Base-by-base conservation (phyloP, 2,113 vertebrate species). In the Nanorana parkeri region DNA sequence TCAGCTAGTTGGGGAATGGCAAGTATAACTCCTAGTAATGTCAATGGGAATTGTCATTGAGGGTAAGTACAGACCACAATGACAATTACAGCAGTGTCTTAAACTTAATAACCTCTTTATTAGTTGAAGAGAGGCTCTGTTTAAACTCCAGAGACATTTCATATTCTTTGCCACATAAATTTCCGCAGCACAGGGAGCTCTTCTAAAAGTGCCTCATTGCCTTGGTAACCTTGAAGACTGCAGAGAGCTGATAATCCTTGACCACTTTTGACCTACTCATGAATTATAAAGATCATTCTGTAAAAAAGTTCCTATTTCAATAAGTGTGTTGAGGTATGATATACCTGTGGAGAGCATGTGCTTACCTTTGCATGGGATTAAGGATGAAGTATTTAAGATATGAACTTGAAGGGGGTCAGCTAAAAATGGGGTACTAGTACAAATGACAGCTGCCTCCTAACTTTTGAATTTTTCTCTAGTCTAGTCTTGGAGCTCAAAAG, bases 131-230 rank as follows among this genome's bases (percentile, higher is more conserved):
- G 52, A 67, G 80, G 64, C 80, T 86, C 19, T 83, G 82, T 84
- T 88, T 88, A 80, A 79, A 1, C 64, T 84, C 86, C 77, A 73
- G 85, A 83, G 56, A 51, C 68, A 6, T 87, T 85, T 76, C 86
- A 84, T 68, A n/a, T 64, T 58, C 28, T 81, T 17, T 72, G 84
- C 63, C 54, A 23, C 84, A 85, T 83, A 80, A 83, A 88, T 88
- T 86, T 88, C 74, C 36, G 82, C 60, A 83, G 77, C 36, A 85
- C 84, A 76, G 60, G 80, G 79, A 36, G 84, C 58, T 21, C 29
- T 64, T 89, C 86, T 65, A 77, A 78, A 76, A 75, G 68, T 78
- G 77, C 61, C 26, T n/a, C n/a, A 51, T 68, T 85, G 76, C 68
- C 5, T 68, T 78, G 7, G 73, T 11, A 21, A 54, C 84, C 86